Conservation (phyloP, 2,113 vertebrate species). For the Cyprinodon tularosa region DNA sequence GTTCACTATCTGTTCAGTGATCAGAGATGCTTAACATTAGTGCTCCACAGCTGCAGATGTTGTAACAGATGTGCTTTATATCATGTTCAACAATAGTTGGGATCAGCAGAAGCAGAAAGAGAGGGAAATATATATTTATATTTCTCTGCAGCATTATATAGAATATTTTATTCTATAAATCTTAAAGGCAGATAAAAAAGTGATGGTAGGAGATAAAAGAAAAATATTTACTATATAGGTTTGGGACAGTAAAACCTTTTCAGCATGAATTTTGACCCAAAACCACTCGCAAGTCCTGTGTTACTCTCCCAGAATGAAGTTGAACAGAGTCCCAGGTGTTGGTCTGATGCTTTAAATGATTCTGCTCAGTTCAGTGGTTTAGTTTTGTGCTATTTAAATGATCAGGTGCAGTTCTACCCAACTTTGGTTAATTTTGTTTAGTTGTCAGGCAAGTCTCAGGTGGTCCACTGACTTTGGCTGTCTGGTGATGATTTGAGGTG, state of each 20-base stretch:
- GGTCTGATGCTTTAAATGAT: constrained; percentile 11
- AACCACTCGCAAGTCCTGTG: background rate
- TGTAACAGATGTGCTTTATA: background rate
- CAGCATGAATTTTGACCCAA: background rate
- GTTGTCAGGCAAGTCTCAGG: constrained; percentile 9
- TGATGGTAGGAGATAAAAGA: background rate
- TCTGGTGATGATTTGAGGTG: background rate
- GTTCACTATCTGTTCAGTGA: background rate
- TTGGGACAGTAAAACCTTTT: background rate
- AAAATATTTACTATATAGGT: background rate
- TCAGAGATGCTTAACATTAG: background rate
- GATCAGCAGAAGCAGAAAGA: background rate
- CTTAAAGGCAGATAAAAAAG: background rate
- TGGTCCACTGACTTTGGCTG: background rate
- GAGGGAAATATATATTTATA: background rate
- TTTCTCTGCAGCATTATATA: too few relatives aligned
- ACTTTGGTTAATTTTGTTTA: constrained; percentile 12
- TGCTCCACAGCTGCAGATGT: background rate
- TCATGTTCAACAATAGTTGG: background rate
- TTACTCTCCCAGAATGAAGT: background rate
- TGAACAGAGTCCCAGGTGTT: constrained; percentile 15
- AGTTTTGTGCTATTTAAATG: background rate
- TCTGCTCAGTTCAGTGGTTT: background rate
- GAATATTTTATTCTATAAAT: too few relatives aligned
- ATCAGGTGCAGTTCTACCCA: constrained; percentile 5